These are phyloP conservation scores for Caenorhabditis panamensis DNA, from an alignment of 2,888 invertebrate species.

Conservation along the genomic window DNA sequence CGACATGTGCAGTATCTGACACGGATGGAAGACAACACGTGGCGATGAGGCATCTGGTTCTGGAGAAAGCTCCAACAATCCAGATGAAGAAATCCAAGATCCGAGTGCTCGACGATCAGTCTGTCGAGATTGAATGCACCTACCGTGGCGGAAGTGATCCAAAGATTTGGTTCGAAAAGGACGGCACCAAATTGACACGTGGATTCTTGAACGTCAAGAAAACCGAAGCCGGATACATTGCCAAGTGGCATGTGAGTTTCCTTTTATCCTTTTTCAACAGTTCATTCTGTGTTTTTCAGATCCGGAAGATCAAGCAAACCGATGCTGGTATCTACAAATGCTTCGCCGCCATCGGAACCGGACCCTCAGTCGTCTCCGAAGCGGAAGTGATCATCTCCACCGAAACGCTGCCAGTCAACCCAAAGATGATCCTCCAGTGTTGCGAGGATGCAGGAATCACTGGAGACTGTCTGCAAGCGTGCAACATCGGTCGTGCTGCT, in stretches of 20 bases:
- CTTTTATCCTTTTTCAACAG: not conserved
- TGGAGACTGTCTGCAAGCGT: conserved; percentile 65
- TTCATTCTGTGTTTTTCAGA: conserved; percentile 12
- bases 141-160: conserved; percentile 47
- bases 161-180: conserved; percentile 61
- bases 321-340: conserved; percentile 67
- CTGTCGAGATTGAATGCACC: conserved; percentile 65
- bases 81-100: conserved; percentile 63
- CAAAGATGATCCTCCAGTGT: conserved; percentile 61
- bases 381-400: conserved; percentile 59
- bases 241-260: conserved; percentile 47
- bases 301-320: conserved; percentile 34
- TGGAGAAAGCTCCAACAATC: conserved; percentile 39
- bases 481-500: conserved; percentile 59
- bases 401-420: conserved; percentile 63
- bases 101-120: conserved; percentile 64
- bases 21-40: conserved; percentile 72
- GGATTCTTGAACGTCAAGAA: conserved; percentile 55
- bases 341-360: conserved; percentile 26
- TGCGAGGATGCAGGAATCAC: conserved; percentile 62
- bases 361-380: conserved; percentile 11
- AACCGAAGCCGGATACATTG: conserved; percentile 52
- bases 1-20: conserved; percentile 67
- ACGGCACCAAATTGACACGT: conserved; percentile 43
- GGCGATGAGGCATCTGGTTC: conserved; percentile 63